Base-by-base conservation (phyloP, 2,888 invertebrate genomes). In the Anoplius nigerrimus region DNA sequence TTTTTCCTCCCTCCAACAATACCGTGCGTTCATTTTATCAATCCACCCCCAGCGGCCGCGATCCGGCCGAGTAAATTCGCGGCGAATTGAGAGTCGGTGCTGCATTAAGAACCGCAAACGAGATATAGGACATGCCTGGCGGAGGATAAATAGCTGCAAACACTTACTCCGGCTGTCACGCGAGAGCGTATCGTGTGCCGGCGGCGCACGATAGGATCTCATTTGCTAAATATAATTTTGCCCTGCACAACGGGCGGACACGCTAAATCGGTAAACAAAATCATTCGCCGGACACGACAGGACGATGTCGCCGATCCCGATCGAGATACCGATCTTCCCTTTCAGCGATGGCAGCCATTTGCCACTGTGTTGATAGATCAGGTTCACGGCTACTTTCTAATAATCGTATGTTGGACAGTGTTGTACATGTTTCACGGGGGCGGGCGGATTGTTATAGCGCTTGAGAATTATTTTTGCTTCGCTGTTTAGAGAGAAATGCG, bases 221-320 rank as follows among this genome's bases (percentile, higher is more conserved):
- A 69, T 71, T 79, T 66, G 70, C 73, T 72, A 74, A 76, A 79
- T 69, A 76, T 79, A 79, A 76, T 79, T 72, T 72, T 72, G 63
- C 62, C 63, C 18, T 34, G 42, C 13, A 27, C 3, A 13, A 11
- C 34, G 27, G 34, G 42, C 45, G 64, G 27, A 11, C 57, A 61
- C 59, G 53, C 62, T 51, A 43, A 48, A 3, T 52, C 60, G 57
- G 66, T 74, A 79, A 79, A 78, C 77, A 79, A 77, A 76, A 74
- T 76, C 67, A 59, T 64, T 74, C 60, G 48, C 6, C 11, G 6
- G 34, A 34, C 34, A 34, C 34, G 34, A 6, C 34, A 34, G 11
- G 34, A 34, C 34, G 34, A 34, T 5, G 11, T 13, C 6, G 34
- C 8, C 11, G 34, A 34, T 34, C 1, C 34, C 34, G 34, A 34